Evolutionary conservation across 2,888 invertebrate species (phyloP).

Genomic region (Sialis fuliginosa): DNA sequence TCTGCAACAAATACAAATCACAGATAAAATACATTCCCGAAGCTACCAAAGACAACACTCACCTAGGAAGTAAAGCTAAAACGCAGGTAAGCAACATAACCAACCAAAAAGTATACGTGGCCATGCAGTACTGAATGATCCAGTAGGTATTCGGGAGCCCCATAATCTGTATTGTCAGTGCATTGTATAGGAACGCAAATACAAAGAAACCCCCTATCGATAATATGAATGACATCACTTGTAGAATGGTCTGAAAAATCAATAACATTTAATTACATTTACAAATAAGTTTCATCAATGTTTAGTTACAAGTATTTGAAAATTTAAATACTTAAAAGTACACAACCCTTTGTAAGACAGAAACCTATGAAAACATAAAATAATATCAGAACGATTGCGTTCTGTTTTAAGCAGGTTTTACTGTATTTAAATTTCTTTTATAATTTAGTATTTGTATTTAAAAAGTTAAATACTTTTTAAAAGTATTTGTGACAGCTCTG

Average conservation of each 20-base stretch:
- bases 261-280: neutral
- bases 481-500: too few relatives aligned
- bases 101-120: constrained; percentile 64
- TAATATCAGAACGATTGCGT: too few relatives aligned
- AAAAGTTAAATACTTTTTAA: too few relatives aligned
- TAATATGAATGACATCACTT: constrained; percentile 53
- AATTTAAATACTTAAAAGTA: neutral
- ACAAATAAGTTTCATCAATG: neutral
- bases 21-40: too few relatives aligned
- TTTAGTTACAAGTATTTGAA: neutral
- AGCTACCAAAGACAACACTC: constrained; percentile 13
- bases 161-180: constrained; percentile 62
- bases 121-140: constrained; percentile 65
- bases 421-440: too few relatives aligned
- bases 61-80: constrained; percentile 71
- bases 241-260: constrained; percentile 63
- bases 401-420: too few relatives aligned
- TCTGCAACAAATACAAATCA: constrained; percentile 27
- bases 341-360: neutral
- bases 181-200: constrained; percentile 72
- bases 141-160: constrained; percentile 74
- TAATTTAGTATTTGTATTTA: too few relatives aligned
- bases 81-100: constrained; percentile 59
- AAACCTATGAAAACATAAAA: too few relatives aligned
- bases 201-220: constrained; percentile 69